Base-by-base conservation (phyloP, 2,888 invertebrate genomes). In the Calephelis perditalis region DNA sequence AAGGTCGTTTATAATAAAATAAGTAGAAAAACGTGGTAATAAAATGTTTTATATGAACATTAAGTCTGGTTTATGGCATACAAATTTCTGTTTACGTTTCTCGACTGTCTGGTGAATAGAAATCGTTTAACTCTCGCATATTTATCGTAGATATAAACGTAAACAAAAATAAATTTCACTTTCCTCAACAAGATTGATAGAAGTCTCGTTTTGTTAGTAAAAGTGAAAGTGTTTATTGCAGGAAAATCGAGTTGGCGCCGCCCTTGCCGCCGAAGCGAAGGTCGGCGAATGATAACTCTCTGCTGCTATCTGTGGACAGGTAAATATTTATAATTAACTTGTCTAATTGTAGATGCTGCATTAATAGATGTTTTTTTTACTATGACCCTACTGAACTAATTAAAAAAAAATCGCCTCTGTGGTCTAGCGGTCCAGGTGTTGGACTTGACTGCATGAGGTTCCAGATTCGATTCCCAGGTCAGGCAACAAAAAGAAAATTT, bases 201-300 rank as follows among this genome's bases (percentile, higher is more conserved):
- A 55, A 63, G 61, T 66, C 63, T 60, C 62, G 68, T 65, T 68
- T 65, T 44, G 64, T 62, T 61, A 66, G 67, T 69, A 67, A 70
- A 67, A 74, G 71, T 72, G 73, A 73, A 73, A 72, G 71, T 68
- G 55, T 76, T 66, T 77, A 73, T 86, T 91, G 81, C 82, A 92
- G 92, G 81, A 92, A 92, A 82, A 86, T 92, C 72, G 92, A 92
- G 73, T 94, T 94, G 77, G 96, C 96, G 68, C 96, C 96, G 61
- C 96, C 96, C 45, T 81, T 96, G 73, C 96, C 96, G 67, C 96
- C 96, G 62, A 96, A 96, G 88, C 94, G 94, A 83, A 91, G 92
- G 75, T 88, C 89, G 6, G 83, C 90, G 26, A 88, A 86, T 72
- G 91, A 91, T 72, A 89, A 82, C 79, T 84, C 87, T 68, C 82